These are phyloP conservation scores for Miltochrista miniata DNA, from an alignment of 2,888 invertebrate species.

Conservation along the genomic window DNA sequence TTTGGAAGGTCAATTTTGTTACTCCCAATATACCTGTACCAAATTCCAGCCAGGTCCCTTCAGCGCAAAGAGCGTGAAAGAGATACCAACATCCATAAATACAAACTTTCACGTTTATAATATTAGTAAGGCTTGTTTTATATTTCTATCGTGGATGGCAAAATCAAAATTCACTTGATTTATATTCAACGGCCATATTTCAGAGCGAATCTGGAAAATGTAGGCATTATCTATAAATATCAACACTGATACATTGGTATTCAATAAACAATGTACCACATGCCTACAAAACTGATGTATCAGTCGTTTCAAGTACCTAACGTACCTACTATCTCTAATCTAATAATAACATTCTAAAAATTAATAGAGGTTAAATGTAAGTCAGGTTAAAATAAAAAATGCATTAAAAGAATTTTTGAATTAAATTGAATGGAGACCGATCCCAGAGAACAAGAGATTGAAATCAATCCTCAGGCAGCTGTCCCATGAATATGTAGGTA, in stretches of 20 bases:
- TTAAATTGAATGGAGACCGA: too few relatives aligned
- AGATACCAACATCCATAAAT: too few relatives aligned
- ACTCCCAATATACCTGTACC: too few relatives aligned
- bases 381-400: too few relatives aligned
- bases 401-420: too few relatives aligned
- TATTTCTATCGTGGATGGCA: not conserved
- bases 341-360: slow-evolving; percentile 4
- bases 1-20: too few relatives aligned
- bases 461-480: not conserved
- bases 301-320: not conserved
- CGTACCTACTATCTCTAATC: slow-evolving; percentile 2
- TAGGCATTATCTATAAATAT: not conserved
- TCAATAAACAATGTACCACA: not conserved
- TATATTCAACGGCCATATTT: not conserved
- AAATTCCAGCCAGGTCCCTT: too few relatives aligned
- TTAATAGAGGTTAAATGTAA: not conserved
- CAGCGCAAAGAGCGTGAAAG: too few relatives aligned
- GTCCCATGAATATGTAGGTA: too few relatives aligned
- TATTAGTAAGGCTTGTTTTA: too few relatives aligned
- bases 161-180: not conserved
- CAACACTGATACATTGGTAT: not conserved
- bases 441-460: not conserved
- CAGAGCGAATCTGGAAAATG: not conserved
- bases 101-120: too few relatives aligned
- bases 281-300: not conserved